Evolutionary conservation across 2,113 vertebrate species (phyloP).

Genomic region (Heterochromis multidens): DNA sequence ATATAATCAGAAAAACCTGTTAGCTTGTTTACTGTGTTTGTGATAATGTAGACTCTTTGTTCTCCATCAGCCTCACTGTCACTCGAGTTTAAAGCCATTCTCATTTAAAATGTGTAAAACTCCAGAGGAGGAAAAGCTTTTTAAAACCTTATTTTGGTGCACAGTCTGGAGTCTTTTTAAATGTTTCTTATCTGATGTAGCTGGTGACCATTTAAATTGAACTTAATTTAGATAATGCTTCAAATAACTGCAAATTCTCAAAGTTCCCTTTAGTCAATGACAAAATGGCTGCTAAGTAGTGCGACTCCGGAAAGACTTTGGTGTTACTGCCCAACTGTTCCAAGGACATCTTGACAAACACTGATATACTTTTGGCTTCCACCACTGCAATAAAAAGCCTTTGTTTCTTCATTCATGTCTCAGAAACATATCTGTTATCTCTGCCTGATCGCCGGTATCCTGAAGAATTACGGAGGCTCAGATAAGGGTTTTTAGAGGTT

Average conservation of each 20-base stretch:
- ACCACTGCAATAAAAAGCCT: constrained; percentile 30
- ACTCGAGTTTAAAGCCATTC: no score
- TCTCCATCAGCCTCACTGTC: no score
- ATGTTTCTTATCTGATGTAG: not conserved
- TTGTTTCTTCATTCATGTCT: constrained; percentile 22
- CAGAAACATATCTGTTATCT: constrained; percentile 24
- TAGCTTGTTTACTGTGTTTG: no score
- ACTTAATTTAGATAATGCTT: not conserved
- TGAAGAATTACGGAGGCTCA: constrained; percentile 22
- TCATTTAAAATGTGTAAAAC: no score
- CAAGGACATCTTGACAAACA: constrained; percentile 15
- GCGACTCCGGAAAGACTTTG: not conserved
- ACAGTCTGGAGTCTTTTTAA: not conserved
- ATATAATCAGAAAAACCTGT: no score
- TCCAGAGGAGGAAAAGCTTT: no score
- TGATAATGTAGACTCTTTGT: no score
- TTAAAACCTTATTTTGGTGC: no score
- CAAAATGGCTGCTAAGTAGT: not conserved
- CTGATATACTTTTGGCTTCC: not conserved
- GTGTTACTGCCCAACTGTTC: not conserved
- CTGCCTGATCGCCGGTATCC: constrained; percentile 29
- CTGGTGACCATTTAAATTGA: not conserved
- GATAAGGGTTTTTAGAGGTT: constrained; percentile 26
- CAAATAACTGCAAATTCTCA: not conserved
- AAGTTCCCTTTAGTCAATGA: not conserved